A percentile compares a stretch with the other conserved stretches of the same genome.
Evolutionary conservation across 2,113 vertebrate genomes (phyloP).

Genomic region (Semnornis frantzii): DNA sequence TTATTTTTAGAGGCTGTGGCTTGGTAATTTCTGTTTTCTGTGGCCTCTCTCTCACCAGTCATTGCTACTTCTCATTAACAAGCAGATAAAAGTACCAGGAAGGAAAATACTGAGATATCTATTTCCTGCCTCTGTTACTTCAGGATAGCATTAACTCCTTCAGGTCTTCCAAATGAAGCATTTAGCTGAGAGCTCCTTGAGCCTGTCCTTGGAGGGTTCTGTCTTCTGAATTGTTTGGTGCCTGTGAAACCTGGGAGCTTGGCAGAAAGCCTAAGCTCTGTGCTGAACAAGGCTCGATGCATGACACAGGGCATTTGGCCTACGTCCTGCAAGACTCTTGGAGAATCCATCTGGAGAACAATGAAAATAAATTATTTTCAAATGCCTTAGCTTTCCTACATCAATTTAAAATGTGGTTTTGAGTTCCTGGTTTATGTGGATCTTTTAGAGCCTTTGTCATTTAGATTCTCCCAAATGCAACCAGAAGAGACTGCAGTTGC

Average conservation of each 20-base stretch:
- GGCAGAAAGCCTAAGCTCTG: background rate
- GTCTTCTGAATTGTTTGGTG: background rate
- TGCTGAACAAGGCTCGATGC: background rate
- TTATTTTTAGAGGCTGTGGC: background rate
- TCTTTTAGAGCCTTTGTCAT: background rate
- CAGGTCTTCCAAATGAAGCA: background rate
- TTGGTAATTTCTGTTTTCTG: background rate
- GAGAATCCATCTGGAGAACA: background rate
- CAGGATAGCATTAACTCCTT: background rate
- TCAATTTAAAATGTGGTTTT: background rate
- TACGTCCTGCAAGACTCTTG: background rate
- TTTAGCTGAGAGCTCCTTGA: background rate
- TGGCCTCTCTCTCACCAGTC: background rate
- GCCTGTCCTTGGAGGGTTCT: background rate
- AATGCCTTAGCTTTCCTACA: background rate
- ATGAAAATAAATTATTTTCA: background rate
- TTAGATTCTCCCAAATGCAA: background rate
- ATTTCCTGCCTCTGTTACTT: background rate
- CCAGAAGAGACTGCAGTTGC: background rate
- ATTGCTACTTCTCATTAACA: background rate
- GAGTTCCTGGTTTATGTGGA: background rate
- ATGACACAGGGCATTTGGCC: background rate
- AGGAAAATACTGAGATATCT: background rate
- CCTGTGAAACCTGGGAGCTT: background rate
- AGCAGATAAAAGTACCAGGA: background rate